Conservation (phyloP, 2,113 vertebrate species). For the Bufo gargarizans region DNA sequence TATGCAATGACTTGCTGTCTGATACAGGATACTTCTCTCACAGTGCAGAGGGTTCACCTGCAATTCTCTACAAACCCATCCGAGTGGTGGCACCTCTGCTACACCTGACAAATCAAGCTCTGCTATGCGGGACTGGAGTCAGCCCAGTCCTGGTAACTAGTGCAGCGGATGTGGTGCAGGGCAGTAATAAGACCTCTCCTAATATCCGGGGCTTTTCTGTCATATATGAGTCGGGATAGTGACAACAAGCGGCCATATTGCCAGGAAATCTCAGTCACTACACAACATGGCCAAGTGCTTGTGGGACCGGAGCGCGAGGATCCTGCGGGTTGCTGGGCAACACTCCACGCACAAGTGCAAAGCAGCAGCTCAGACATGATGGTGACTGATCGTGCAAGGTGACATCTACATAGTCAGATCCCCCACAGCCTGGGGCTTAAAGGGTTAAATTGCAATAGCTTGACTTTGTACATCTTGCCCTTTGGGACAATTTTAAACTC, state of each 20-base stretch:
- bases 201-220: not conserved
- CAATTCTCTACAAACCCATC: not conserved
- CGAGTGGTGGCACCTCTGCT: not conserved
- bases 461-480: not conserved
- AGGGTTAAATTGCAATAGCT: not conserved
- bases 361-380: slow-evolving; percentile 8
- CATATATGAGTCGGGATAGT: not conserved
- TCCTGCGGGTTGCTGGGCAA: slow-evolving; percentile 48
- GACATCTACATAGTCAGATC: slow-evolving; percentile 42
- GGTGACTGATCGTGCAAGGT: not conserved
- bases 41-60: not conserved
- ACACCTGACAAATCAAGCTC: not conserved
- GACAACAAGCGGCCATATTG: slow-evolving; percentile 46
- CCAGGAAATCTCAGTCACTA: slow-evolving; percentile 20
- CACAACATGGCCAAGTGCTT: slow-evolving; percentile 40
- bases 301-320: slow-evolving; percentile 33
- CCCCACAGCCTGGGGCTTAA: not conserved
- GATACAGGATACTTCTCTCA: not conserved
- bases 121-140: not conserved
- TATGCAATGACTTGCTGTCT: too few relatives aligned
- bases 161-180: not conserved
- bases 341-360: slow-evolving; percentile 39
- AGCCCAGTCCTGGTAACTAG: not conserved
- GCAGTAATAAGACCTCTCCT: not conserved
- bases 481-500: not conserved